Percentiles rank a stretch among this genome's conserved stretches.
Evolutionary conservation across 2,888 invertebrate genomes (phyloP).

Genomic region (Lasioglossum vierecki): DNA sequence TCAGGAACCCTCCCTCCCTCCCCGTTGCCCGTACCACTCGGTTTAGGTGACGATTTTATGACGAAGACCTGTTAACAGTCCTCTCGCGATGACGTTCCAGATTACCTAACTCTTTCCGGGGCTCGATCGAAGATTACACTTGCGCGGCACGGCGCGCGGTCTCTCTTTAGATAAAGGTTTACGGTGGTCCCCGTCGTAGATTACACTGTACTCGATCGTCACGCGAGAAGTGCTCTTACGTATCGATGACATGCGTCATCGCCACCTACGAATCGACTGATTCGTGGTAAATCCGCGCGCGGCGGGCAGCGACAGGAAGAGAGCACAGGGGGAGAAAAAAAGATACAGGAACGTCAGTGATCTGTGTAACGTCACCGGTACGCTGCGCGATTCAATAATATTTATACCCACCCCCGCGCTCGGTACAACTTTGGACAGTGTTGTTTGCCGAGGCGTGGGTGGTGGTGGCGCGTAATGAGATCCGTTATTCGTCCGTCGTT

Average conservation of each 20-base stretch:
- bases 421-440: slow-evolving; percentile 20
- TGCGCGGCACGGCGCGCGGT: not conserved
- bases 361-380: slow-evolving; percentile 51
- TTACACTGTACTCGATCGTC: slow-evolving; percentile 47
- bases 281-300: slow-evolving; percentile 32
- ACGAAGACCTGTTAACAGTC: slow-evolving; percentile 23
- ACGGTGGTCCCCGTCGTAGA: slow-evolving; percentile 31
- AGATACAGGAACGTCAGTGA: slow-evolving; percentile 33
- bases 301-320: not conserved
- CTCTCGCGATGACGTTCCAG: slow-evolving; percentile 34
- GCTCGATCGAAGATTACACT: slow-evolving; percentile 40
- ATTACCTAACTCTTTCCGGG: slow-evolving; percentile 36
- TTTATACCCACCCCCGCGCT: slow-evolving; percentile 45
- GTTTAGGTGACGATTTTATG: slow-evolving; percentile 46
- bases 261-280: slow-evolving; percentile 33
- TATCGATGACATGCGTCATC: slow-evolving; percentile 53
- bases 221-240: slow-evolving; percentile 24
- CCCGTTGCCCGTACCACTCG: not conserved
- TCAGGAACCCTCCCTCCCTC: slow-evolving; percentile 3
- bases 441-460: slow-evolving; percentile 50
- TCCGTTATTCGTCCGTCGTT: not conserved
- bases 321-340: not conserved
- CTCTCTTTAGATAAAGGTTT: slow-evolving; percentile 20
- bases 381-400: slow-evolving; percentile 48
- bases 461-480: slow-evolving; percentile 26